phyloP scores from a whole-genome alignment of 2,888 invertebrate genomes.

The Hoplodrina ambigua region DNA sequence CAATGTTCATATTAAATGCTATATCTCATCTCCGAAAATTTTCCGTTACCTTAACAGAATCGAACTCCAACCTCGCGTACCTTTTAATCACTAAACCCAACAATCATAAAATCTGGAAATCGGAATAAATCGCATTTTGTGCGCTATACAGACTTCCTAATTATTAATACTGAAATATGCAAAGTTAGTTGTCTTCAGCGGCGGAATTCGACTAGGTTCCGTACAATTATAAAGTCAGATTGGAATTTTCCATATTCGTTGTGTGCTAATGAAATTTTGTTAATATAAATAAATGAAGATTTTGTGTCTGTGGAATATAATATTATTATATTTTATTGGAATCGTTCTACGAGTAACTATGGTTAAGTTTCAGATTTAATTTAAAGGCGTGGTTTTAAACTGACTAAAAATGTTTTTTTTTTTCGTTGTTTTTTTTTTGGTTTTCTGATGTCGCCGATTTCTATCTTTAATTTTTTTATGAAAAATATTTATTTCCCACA shows the following conservation, averaged over 20 bases:
- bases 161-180: constrained; percentile 87
- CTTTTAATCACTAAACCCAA: constrained; percentile 25
- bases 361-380: too few species aligned
- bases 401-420: neutral
- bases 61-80: constrained; percentile 17
- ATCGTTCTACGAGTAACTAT: too few species aligned
- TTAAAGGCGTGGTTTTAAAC: neutral
- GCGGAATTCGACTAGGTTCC: constrained; percentile 67
- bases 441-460: too few species aligned
- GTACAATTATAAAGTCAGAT: constrained; percentile 87
- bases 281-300: constrained; percentile 49
- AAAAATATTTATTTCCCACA: too few species aligned
- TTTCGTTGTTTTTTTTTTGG: too few species aligned
- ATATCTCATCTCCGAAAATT: neutral
- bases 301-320: constrained; percentile 9
- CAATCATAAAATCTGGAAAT: constrained; percentile 68
- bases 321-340: neutral
- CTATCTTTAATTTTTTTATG: too few species aligned
- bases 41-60: constrained; percentile 23
- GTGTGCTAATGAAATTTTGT: constrained; percentile 71
- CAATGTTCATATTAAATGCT: too few species aligned
- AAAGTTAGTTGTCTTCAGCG: constrained; percentile 82
- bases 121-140: constrained; percentile 78
- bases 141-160: constrained; percentile 75
- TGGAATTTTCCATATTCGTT: constrained; percentile 80